These are phyloP conservation scores for Protosalanx chinensis DNA, from an alignment of 2,797 vertebrate species.

Conservation along the genomic window DNA sequence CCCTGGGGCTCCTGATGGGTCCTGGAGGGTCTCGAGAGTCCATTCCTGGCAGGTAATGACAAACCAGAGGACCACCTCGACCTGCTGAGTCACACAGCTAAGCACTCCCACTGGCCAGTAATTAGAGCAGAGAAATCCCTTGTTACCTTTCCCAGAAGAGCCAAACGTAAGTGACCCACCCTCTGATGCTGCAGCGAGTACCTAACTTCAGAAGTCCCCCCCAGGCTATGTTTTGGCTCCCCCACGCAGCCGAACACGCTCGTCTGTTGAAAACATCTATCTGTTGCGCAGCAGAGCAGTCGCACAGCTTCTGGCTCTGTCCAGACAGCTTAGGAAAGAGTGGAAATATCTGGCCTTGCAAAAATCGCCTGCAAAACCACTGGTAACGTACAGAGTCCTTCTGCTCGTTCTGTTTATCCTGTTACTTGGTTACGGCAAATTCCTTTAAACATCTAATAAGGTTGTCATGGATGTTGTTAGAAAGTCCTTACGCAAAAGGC, in stretches of 20 bases:
- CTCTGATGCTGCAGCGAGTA: constrained; percentile 23
- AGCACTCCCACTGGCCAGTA: constrained; percentile 42
- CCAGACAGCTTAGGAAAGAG: constrained; percentile 53
- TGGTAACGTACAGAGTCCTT: constrained; percentile 59
- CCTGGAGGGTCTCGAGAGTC: too few species aligned
- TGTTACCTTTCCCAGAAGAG: constrained; percentile 20
- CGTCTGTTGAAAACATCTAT: constrained; percentile 55
- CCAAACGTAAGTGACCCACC: constrained; percentile 38
- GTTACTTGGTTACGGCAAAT: constrained; percentile 5
- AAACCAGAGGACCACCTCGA: constrained; percentile 42
- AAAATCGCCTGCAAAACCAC: constrained; percentile 49
- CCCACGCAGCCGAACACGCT: constrained; percentile 25
- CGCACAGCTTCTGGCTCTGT: constrained; percentile 33
- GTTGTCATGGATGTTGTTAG: not conserved
- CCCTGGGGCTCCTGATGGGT: too few species aligned
- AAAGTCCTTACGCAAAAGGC: not conserved
- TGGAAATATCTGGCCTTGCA: constrained; percentile 53
- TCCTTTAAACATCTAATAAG: not conserved
- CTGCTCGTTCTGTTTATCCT: constrained; percentile 29
- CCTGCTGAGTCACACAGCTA: constrained; percentile 33
- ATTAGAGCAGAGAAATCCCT: constrained; percentile 59
- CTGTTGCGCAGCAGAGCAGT: constrained; percentile 55
- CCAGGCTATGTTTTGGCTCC: constrained; percentile 47
- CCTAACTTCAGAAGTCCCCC: constrained; percentile 38
- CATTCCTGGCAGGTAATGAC: constrained; percentile 36